A percentile compares a stretch with the other conserved stretches of the same genome.
Evolutionary conservation across 2,888 invertebrate species (phyloP).

Genomic region (Ctenicera cuprea): DNA sequence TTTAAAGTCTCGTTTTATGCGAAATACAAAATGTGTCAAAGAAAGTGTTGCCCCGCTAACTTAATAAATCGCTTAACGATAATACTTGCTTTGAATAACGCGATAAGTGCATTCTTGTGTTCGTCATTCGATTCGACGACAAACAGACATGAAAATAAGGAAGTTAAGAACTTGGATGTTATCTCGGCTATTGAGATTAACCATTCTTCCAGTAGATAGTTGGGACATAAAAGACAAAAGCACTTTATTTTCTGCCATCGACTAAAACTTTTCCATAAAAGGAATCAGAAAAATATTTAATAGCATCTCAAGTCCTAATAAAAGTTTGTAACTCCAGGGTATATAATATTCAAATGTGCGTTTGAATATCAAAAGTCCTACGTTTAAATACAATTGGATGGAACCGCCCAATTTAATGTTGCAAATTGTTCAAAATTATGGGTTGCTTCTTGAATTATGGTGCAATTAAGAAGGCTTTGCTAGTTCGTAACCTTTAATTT

Average conservation of each 20-base stretch:
- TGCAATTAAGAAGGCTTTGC: slow-evolving; percentile 1
- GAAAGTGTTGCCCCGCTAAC: slow-evolving; percentile 41
- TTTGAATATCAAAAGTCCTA: neutral
- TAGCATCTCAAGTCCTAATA: no score
- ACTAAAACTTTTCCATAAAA: neutral
- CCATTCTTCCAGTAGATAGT: slow-evolving; percentile 1
- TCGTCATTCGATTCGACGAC: slow-evolving; percentile 31
- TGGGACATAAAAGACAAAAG: neutral
- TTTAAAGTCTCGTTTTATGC: neutral
- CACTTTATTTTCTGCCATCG: slow-evolving; percentile 1
- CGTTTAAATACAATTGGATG: slow-evolving; percentile 1
- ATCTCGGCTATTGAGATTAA: slow-evolving; percentile 15
- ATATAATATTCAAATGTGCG: slow-evolving; percentile 16
- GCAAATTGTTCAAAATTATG: slow-evolving; percentile 26
- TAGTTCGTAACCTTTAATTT: neutral
- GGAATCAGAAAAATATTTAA: neutral
- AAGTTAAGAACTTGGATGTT: slow-evolving; percentile 26
- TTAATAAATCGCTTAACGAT: slow-evolving; percentile 48
- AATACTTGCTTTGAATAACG: slow-evolving; percentile 38
- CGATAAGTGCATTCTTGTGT: slow-evolving; percentile 56
- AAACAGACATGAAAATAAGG: slow-evolving; percentile 31
- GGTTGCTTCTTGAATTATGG: slow-evolving; percentile 24
- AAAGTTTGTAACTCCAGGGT: no score
- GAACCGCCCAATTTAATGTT: slow-evolving; percentile 7
- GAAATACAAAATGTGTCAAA: slow-evolving; percentile 38